These are phyloP conservation scores for Dicrostonyx torquatus DNA, from an alignment of 2,797 vertebrate genomes.

Conservation along the genomic window DNA sequence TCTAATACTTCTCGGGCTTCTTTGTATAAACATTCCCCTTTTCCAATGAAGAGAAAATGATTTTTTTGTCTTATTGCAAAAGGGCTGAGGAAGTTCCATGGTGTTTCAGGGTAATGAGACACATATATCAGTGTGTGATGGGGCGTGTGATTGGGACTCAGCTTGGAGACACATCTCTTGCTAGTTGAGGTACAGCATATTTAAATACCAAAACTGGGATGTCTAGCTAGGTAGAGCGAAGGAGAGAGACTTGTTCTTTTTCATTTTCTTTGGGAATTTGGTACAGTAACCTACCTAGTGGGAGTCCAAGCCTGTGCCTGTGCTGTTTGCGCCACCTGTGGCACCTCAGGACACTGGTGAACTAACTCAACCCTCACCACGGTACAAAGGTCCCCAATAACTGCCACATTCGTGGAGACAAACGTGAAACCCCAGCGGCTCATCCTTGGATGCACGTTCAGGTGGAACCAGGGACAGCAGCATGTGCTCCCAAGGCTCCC, in stretches of 20 bases:
- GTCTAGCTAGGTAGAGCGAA: neutral
- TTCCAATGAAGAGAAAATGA: neutral
- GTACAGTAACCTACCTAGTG: neutral
- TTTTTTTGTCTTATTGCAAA: neutral
- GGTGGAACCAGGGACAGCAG: no score
- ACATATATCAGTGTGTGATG: neutral
- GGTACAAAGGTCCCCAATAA: no score
- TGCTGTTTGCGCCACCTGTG: neutral
- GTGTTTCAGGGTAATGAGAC: no score
- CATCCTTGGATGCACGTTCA: no score
- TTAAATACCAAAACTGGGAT: neutral
- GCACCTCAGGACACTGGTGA: no score
- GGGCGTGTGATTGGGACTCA: neutral
- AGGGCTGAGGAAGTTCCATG: neutral
- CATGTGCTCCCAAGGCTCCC: no score
- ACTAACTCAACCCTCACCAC: fast-evolving
- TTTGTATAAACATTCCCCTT: neutral
- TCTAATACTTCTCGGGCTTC: neutral
- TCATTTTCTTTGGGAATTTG: neutral
- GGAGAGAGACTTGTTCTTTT: neutral
- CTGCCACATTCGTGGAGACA: neutral
- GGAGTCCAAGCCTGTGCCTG: no score
- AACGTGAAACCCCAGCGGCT: neutral
- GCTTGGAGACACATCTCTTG: neutral
- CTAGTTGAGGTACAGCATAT: no score